Percentiles rank a stretch among this genome's conserved stretches.
Evolutionary conservation across 2,113 vertebrate genomes (phyloP).

Genomic region (Nesogale talazaci): DNA sequence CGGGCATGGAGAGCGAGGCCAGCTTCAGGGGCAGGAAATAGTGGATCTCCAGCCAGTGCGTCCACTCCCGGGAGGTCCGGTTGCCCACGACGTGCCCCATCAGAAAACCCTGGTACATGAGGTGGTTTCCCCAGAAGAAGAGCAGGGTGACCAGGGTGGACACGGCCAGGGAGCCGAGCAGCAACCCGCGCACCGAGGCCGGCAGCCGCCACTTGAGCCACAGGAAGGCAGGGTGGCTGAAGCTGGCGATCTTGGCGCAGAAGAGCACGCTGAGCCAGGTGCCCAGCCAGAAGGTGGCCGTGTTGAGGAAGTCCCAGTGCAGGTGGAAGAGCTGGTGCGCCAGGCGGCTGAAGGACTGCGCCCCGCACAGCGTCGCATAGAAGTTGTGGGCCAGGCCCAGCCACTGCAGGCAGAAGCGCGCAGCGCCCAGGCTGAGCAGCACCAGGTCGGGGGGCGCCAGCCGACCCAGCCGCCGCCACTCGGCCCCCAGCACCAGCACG

Average conservation of each 20-base stretch:
- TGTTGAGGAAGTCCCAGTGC: conserved; percentile 56
- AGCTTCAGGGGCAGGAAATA: conserved; percentile 57
- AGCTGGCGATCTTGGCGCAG: conserved; percentile 66
- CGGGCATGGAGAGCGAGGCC: neutral
- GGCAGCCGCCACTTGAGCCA: conserved; percentile 72
- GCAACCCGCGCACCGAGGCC: conserved; percentile 23
- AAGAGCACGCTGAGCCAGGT: conserved; percentile 74
- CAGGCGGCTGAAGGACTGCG: rapidly evolving
- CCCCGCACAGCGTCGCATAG: neutral
- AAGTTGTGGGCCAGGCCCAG: conserved; percentile 26
- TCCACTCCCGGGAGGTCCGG: neutral
- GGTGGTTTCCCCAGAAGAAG: conserved; percentile 6
- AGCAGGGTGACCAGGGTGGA: neutral
- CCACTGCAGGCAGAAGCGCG: conserved; percentile 67
- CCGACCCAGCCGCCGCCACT: conserved; percentile 23
- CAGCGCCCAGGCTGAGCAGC: conserved; percentile 26
- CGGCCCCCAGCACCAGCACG: conserved; percentile 22
- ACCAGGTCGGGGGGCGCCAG: conserved; percentile 49
- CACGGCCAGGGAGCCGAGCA: conserved; percentile 49
- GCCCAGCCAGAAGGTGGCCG: conserved; percentile 64
- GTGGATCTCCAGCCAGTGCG: neutral
- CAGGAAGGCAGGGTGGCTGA: conserved; percentile 68
- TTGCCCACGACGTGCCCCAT: neutral
- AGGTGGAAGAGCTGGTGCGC: neutral
- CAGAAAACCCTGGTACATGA: neutral